Base-by-base conservation (phyloP, 2,113 vertebrate genomes). In the Calyptomena viridis region DNA sequence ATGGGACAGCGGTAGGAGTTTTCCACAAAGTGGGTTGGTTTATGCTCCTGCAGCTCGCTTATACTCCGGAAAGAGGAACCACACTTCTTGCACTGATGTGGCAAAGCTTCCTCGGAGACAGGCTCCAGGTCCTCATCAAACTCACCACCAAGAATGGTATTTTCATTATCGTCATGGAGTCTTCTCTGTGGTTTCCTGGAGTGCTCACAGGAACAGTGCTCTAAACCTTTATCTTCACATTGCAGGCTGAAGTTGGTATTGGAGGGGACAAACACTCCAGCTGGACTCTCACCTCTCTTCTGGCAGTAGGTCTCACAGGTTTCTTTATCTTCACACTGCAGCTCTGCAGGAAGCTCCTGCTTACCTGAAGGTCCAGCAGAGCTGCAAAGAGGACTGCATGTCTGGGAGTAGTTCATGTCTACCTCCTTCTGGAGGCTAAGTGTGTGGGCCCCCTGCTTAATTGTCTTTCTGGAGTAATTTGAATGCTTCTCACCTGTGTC, bases 21-120 rank as follows among this genome's bases (percentile, higher is more conserved):
- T 39, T 79, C 90, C 49, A 39, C 58, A 4, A 83, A 40, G 28
- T 94, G 91, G 47, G 84, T 59, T 40, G 6, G 60, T 49, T 66
- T 23, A 37, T 96, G 94, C 17, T 97, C 76, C 83, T 59, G 81
- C 53, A 96, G 74, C 72, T 89, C 53, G 1, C 28, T 44, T 13
- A 2, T 1, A 5, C 22, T 6, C 6, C 15, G 49, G 64, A 95
- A 97, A 63, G 72, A 82, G 18, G 59, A 78, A 46, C 76, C 58
- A 5, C 89, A 78, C 47, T 94, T 96, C 76, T 77, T 88, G 68
- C 85, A 89, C 7, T 1, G 35, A 44, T 59, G 37, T 0, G 37
- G 75, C 53, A 91, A 89, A 78, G 72, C 25, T 66, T 89, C 81
- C 49, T 30, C 16, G 1, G 90, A 62, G 40, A 73, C 27, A 2